These are phyloP conservation scores for Trogon melanurus DNA, from an alignment of 2,113 vertebrate species.

Conservation along the genomic window DNA sequence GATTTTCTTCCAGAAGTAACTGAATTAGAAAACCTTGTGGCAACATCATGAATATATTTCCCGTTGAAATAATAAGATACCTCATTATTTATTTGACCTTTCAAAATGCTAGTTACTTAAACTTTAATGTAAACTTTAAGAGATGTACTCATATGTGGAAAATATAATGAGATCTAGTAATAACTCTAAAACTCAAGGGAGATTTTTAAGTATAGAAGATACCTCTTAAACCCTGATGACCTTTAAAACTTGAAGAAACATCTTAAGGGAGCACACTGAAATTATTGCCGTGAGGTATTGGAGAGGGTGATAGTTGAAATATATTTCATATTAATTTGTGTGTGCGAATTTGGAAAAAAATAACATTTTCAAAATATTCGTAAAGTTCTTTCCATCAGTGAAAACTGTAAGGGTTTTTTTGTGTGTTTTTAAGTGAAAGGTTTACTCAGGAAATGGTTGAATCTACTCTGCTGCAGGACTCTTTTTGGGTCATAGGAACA, in stretches of 20 bases:
- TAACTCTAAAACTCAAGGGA: background rate
- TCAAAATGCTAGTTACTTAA: conserved; percentile 43
- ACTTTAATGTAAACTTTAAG: conserved; percentile 25
- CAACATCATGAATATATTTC: conserved; percentile 23
- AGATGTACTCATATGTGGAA: background rate
- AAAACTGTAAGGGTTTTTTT: background rate
- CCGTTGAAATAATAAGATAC: background rate
- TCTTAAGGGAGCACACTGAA: background rate
- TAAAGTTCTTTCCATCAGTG: background rate
- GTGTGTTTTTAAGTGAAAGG: background rate
- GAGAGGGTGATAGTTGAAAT: background rate
- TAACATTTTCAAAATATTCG: background rate
- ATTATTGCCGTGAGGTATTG: background rate
- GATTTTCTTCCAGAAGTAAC: background rate
- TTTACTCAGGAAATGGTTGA: background rate
- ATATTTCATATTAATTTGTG: background rate
- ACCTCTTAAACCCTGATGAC: conserved; percentile 16
- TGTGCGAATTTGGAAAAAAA: background rate
- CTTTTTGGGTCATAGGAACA: background rate
- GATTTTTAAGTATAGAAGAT: background rate
- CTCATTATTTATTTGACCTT: conserved; percentile 52
- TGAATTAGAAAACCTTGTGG: conserved; percentile 2
- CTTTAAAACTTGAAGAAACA: background rate
- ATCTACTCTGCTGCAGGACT: background rate
- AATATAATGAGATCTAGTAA: conserved; percentile 36